phyloP scores from a whole-genome alignment of 2,797 vertebrate species.

The Cebuella pygmaea region DNA sequence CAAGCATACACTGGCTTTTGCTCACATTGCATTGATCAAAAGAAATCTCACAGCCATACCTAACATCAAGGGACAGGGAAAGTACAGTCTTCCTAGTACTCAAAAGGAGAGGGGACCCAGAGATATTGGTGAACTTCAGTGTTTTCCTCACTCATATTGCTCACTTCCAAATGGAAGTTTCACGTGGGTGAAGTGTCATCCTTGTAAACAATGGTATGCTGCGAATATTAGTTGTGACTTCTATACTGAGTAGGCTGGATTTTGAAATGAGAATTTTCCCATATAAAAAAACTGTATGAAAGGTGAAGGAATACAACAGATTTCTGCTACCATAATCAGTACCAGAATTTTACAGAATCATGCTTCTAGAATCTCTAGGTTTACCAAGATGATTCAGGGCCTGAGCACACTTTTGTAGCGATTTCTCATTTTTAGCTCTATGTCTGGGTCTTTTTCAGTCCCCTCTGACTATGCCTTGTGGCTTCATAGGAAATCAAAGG shows the following conservation, averaged over 20 bases:
- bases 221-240: conserved; percentile 37
- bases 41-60: background rate
- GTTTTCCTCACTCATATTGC: background rate
- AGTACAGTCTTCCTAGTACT: background rate
- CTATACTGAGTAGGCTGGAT: background rate
- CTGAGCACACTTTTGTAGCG: background rate
- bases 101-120: conserved; percentile 41
- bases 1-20: background rate
- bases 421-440: background rate
- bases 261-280: conserved; percentile 49
- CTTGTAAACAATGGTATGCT: background rate
- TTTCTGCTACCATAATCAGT: background rate
- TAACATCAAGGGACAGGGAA: background rate
- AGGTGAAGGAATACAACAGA: conserved; percentile 1
- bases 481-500: background rate
- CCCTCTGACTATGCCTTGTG: background rate
- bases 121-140: conserved; percentile 34
- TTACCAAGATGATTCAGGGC: background rate
- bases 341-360: conserved; percentile 13
- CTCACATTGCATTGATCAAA: background rate
- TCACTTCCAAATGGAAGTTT: conserved; percentile 31
- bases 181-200: background rate
- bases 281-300: background rate
- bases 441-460: background rate
- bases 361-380: background rate